These are phyloP conservation scores for Notolabrus celidotus DNA, from an alignment of 2,797 vertebrate species.

Conservation along the genomic window DNA sequence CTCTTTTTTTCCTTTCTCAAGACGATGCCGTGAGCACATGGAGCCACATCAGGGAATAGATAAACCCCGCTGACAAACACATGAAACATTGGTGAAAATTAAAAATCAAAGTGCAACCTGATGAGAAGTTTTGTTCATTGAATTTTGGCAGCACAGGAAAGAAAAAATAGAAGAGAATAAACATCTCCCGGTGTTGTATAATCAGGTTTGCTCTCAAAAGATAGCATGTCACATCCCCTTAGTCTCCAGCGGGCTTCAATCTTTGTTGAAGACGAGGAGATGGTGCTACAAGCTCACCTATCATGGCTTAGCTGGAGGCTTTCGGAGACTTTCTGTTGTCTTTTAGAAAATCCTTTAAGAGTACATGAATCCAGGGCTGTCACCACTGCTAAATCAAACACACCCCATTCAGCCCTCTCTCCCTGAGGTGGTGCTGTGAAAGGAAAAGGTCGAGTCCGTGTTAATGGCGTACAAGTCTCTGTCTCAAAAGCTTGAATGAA, in stretches of 20 bases:
- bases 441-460: constrained; percentile 69
- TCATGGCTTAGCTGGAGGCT: constrained; percentile 45
- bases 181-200: constrained; percentile 2
- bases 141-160: constrained; percentile 6
- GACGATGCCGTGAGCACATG: constrained; percentile 26
- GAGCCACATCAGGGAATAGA: constrained; percentile 35
- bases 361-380: constrained; percentile 55
- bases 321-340: constrained; percentile 41
- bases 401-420: constrained; percentile 24
- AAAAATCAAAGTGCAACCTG: constrained; percentile 20
- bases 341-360: constrained; percentile 55
- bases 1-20: constrained; percentile 49
- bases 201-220: constrained; percentile 36
- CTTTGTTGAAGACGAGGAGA: constrained; percentile 22
- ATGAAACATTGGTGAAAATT: constrained; percentile 27
- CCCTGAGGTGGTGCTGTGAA: constrained; percentile 45
- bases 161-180: background rate
- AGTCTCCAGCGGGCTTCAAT: constrained; percentile 33
- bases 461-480: constrained; percentile 70
- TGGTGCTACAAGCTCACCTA: constrained; percentile 41
- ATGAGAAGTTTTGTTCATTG: constrained; percentile 15
- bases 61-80: constrained; percentile 3
- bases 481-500: constrained; percentile 52
- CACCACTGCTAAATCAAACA: constrained; percentile 47
- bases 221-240: constrained; percentile 34